A percentile compares a stretch with the other conserved stretches of the same genome.
These are phyloP conservation scores for Aramus guarauna DNA, from an alignment of 2,113 vertebrate species.

Conservation along the genomic window DNA sequence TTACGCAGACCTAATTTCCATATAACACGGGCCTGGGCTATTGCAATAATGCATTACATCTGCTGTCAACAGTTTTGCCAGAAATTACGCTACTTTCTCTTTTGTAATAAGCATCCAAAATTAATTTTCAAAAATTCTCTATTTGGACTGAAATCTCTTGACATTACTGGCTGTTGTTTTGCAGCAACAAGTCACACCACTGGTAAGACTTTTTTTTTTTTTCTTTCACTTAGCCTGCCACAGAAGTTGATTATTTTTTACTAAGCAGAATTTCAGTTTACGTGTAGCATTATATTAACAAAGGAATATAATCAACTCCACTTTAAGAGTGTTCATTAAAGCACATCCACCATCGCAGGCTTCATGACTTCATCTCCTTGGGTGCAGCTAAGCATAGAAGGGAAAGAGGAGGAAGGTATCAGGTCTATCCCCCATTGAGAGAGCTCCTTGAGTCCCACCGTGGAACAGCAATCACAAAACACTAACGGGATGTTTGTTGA, in stretches of 20 bases:
- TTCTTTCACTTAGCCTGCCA: neutral
- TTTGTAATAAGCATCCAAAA: neutral
- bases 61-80: neutral
- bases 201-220: neutral
- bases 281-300: neutral
- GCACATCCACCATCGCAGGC: neutral
- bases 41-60: neutral
- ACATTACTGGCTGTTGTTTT: neutral
- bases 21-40: neutral
- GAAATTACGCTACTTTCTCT: constrained; percentile 13
- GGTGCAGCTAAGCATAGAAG: neutral
- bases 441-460: neutral
- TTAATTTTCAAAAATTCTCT: neutral
- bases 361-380: neutral
- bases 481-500: neutral
- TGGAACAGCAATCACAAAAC: neutral
- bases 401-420: neutral
- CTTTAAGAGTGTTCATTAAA: neutral
- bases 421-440: neutral
- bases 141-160: neutral
- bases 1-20: neutral
- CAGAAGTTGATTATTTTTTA: neutral
- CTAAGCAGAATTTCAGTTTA: neutral
- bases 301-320: neutral
- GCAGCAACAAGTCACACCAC: neutral